Base-by-base conservation (phyloP, 2,113 vertebrate species). In the Pelobates fuscus region DNA sequence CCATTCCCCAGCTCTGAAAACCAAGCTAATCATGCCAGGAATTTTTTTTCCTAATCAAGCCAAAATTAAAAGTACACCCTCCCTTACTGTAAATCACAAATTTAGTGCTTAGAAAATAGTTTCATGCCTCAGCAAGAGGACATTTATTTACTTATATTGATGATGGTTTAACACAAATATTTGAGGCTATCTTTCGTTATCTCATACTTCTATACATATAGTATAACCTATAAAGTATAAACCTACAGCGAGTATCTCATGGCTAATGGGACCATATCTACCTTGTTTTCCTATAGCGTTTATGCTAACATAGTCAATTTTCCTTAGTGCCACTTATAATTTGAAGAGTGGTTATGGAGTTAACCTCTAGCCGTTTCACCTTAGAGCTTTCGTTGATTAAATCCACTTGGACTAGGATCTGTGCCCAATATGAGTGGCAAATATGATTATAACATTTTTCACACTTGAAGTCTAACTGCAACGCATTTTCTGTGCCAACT, bases 1-100 rank as follows among this genome's bases (percentile, higher is more conserved):
- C 37, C 72, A 55, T 75, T 75, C 57, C 17, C 29, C 25, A 29
- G 63, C 52, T 27, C 44, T 59, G 64, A 75, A 67, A 75, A 75
- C 63, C 52, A 67, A 30, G 54, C 72, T 75, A 75, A 75, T 75
- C 72, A 75, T 75, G 52, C 58, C 72, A 75, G 66, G 52, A 66
- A 32, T 66, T 58, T 44, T 74, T 66, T 74, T 61, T 66, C 49
- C 72, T 75, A 75, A 75, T 75, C 72, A 75, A 75, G 63, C 72
- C 63, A 67, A 67, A 67, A 67, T 67, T 67, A 24, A 43, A 65
- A 57, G 32, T 15, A 11, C 25, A 55, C 52, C 62, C 30, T 66
- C 63, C 72, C 52, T 65, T 55, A 21, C 55, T n/a, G 37, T 20
- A 5, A 26, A 54, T 55, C 21, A 64, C 10, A 43, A 63, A 25